These are phyloP conservation scores for Lasiurus cinereus DNA, from an alignment of 2,113 vertebrate species.

Conservation along the genomic window DNA sequence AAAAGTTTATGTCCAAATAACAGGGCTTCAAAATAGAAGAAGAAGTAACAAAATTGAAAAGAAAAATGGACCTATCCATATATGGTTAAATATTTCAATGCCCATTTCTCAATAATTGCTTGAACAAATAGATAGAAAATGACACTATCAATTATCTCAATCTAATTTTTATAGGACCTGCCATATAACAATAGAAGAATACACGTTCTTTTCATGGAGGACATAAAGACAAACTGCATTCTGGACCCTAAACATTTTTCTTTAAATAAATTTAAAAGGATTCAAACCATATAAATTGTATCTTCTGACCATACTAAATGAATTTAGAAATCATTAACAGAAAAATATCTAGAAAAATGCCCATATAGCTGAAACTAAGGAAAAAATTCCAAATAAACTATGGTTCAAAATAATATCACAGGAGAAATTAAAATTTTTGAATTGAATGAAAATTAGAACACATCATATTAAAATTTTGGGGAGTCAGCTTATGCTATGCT, in stretches of 20 bases:
- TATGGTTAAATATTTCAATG: not conserved
- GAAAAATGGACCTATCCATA: not conserved
- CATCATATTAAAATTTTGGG: not conserved
- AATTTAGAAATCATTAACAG: not conserved
- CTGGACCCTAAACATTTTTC: not conserved
- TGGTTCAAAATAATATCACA: not conserved
- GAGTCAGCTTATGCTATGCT: not conserved
- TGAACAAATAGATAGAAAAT: not conserved
- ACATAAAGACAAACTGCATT: not conserved
- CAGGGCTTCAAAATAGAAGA: not conserved
- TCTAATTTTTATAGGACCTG: not conserved
- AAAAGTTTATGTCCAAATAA: not conserved
- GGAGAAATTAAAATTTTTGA: not conserved
- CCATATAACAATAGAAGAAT: not conserved
- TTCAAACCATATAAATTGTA: not conserved
- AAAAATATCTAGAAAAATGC: not conserved
- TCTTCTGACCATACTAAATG: not conserved
- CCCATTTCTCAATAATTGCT: not conserved
- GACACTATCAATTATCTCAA: not conserved
- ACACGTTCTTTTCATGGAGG: not conserved
- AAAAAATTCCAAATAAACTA: not conserved
- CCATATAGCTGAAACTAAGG: conserved; percentile 10
- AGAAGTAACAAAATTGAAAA: not conserved
- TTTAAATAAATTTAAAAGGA: not conserved
- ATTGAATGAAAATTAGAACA: conserved; percentile 38